Percentiles rank a stretch among this genome's conserved stretches.
phyloP scores from a whole-genome alignment of 2,888 invertebrate species.

The Ormyrus rosae region DNA sequence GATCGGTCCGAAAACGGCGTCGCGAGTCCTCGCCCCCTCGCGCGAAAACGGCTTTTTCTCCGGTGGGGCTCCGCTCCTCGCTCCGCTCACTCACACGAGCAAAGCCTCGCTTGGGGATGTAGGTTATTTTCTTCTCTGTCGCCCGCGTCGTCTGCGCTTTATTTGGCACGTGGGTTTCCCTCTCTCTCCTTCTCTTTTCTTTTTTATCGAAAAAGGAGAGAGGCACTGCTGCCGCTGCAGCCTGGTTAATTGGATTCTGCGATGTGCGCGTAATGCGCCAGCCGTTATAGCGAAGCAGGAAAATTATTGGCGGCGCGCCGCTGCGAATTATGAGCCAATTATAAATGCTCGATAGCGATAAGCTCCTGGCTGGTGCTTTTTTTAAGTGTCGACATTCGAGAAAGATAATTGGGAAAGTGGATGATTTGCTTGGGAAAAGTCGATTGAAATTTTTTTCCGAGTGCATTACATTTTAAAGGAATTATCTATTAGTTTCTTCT shows the following conservation, averaged over 20 bases:
- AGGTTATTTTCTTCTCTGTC: too few relatives aligned
- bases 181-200: constrained; percentile 14
- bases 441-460: too few relatives aligned
- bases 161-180: constrained; percentile 13
- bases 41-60: too few relatives aligned
- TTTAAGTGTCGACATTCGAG: too few relatives aligned
- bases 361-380: background rate
- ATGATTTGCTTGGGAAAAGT: too few relatives aligned
- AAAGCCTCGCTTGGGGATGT: too few relatives aligned
- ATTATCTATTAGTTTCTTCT: too few relatives aligned
- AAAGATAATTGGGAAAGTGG: too few relatives aligned
- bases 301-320: constrained; percentile 4
- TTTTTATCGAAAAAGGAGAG: constrained; percentile 20
- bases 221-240: background rate
- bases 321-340: constrained; percentile 24
- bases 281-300: background rate
- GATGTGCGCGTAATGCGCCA: background rate
- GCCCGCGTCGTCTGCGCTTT: constrained; percentile 7
- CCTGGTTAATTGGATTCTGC: constrained; percentile 44
- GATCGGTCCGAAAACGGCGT: background rate
- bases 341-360: background rate
- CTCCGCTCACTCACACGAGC: too few relatives aligned
- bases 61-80: too few relatives aligned
- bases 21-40: constrained; percentile 3
- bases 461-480: too few relatives aligned